Percentiles rank a stretch among this genome's conserved stretches.
Evolutionary conservation across 1,140 invertebrate genomes (phyloP).

Genomic region (Euborellia annulipes): DNA sequence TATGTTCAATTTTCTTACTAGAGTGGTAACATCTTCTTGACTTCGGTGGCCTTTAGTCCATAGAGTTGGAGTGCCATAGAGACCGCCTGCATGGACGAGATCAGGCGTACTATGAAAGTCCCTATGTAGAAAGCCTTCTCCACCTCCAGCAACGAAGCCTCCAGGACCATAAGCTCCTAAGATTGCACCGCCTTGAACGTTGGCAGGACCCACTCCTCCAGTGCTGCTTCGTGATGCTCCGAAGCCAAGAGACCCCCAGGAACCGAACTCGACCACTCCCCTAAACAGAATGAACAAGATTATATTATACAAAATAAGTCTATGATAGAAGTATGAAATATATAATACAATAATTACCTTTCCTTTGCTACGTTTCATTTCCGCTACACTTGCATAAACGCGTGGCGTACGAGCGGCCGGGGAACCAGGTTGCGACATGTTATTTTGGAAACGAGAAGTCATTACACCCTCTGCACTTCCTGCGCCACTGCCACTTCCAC

Average conservation of each 20-base stretch:
- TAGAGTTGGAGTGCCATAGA: constrained; percentile 13
- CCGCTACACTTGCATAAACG: constrained; percentile 85
- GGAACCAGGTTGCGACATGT: constrained; percentile 21
- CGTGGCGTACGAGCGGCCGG: constrained; percentile 48
- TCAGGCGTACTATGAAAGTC: constrained; percentile 83
- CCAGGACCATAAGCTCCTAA: no score
- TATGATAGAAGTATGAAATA: background rate
- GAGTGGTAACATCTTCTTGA: constrained; percentile 55
- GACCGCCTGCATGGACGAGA: constrained; percentile 29
- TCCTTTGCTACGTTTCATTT: constrained; percentile 74
- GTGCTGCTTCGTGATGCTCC: no score
- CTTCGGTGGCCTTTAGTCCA: constrained; percentile 45
- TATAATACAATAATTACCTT: constrained; percentile 42
- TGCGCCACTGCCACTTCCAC: no score
- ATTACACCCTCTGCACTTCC: no score
- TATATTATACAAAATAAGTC: background rate
- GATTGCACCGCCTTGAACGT: no score
- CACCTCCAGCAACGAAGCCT: constrained; percentile 12
- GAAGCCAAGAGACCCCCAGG: constrained; percentile 20
- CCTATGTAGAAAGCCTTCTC: constrained; percentile 39
- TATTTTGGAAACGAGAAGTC: constrained; percentile 53
- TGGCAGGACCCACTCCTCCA: no score
- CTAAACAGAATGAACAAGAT: constrained; percentile 20
- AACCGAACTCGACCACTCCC: constrained; percentile 34
- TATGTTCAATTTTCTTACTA: no score